A percentile compares a stretch with the other conserved stretches of the same genome.
Evolutionary conservation across 2,113 vertebrate genomes (phyloP).

Genomic region (Gymnorhina tibicen): DNA sequence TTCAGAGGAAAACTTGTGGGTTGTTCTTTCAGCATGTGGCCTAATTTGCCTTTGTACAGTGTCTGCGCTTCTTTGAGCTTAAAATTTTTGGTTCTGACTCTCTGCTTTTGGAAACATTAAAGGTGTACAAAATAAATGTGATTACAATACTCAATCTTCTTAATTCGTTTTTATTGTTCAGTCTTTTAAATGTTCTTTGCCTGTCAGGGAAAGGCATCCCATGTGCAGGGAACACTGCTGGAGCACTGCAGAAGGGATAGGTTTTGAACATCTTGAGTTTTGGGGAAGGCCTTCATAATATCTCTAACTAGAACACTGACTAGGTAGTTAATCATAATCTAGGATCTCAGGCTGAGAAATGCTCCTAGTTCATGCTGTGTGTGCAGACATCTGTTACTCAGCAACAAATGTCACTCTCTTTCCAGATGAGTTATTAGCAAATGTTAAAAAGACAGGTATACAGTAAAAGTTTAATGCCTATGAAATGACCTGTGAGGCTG

Average conservation of each 20-base stretch:
- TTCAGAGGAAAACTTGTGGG: neutral
- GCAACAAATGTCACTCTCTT: neutral
- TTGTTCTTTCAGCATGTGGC: neutral
- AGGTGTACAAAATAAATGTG: neutral
- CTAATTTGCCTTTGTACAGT: neutral
- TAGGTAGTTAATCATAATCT: neutral
- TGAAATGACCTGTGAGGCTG: conserved; percentile 28
- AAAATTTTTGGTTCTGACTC: neutral
- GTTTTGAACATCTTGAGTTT: neutral
- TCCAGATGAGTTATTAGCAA: conserved; percentile 32
- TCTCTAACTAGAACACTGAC: neutral
- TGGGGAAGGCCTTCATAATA: neutral
- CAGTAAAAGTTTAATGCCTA: conserved; percentile 25
- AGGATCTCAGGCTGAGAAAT: neutral
- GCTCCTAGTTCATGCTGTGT: neutral
- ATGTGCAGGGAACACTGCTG: neutral
- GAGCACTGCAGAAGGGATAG: neutral
- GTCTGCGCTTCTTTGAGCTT: neutral
- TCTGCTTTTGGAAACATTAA: neutral
- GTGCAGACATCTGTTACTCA: conserved; percentile 1
- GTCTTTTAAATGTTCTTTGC: neutral
- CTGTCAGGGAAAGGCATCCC: neutral
- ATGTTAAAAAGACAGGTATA: conserved; percentile 19
- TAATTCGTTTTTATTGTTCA: neutral
- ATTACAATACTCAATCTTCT: neutral